Conservation (phyloP, 2,113 vertebrate genomes). For the Ciconia maguari region DNA sequence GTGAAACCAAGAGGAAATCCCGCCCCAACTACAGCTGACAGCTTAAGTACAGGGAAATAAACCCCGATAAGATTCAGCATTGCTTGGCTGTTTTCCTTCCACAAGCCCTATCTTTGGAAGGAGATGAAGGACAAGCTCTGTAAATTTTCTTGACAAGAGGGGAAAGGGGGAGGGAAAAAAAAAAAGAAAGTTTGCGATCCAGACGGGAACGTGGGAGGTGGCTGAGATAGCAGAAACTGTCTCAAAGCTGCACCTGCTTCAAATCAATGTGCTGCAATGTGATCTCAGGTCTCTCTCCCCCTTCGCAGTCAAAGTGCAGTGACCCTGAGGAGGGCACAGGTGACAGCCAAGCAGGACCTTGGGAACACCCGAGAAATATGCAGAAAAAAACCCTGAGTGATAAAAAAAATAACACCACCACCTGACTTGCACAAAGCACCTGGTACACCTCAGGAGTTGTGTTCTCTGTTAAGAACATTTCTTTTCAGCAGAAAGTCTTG, state of each 20-base stretch:
- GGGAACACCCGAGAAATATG: neutral
- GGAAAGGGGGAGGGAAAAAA: neutral
- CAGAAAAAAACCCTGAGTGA: neutral
- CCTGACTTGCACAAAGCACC: neutral
- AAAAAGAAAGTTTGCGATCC: constrained; percentile 21
- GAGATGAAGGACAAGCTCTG: constrained; percentile 48
- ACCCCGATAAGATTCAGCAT: constrained; percentile 1
- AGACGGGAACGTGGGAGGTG: constrained; percentile 60
- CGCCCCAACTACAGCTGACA: neutral
- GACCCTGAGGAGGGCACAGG: neutral
- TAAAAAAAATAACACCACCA: neutral
- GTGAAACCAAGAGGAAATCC: neutral
- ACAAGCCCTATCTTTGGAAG: constrained; percentile 38
- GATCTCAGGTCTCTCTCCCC: neutral
- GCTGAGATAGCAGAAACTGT: constrained; percentile 43
- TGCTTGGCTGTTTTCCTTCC: neutral
- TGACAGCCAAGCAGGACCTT: constrained; percentile 14
- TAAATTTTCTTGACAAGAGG: constrained; percentile 55
- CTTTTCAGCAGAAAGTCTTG: neutral
- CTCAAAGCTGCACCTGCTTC: constrained; percentile 47
- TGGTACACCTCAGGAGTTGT: neutral
- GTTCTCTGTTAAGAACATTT: neutral
- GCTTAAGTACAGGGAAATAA: neutral
- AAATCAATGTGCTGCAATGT: constrained; percentile 20
- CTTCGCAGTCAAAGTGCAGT: neutral